These are phyloP conservation scores for Lithobates sylvaticus DNA, from an alignment of 2,797 vertebrate species.

Conservation along the genomic window DNA sequence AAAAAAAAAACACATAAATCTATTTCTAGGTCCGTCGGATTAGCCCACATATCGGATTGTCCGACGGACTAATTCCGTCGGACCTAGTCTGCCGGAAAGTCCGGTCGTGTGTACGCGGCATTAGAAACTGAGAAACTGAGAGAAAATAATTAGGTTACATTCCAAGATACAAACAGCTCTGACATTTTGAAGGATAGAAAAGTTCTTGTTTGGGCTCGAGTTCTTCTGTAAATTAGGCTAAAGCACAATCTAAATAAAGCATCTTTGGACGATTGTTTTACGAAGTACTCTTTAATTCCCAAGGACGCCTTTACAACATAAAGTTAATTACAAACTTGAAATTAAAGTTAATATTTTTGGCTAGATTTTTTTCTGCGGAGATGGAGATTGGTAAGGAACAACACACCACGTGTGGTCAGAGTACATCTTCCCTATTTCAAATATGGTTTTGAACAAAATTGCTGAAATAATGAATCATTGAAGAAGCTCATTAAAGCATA, in stretches of 20 bases:
- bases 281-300: not conserved
- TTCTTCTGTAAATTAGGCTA: not conserved
- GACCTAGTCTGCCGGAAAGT: too few species aligned
- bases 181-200: not conserved
- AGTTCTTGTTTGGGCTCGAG: not conserved
- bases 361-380: not conserved
- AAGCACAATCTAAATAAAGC: constrained; percentile 4
- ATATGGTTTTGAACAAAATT: constrained; percentile 70
- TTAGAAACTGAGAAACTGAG: too few species aligned
- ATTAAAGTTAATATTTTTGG: constrained; percentile 25
- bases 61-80: too few species aligned
- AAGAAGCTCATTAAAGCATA: constrained; percentile 81
- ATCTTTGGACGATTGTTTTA: constrained; percentile 1
- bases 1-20: too few species aligned
- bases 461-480: constrained; percentile 82
- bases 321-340: not conserved
- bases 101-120: too few species aligned
- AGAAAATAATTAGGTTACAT: too few species aligned
- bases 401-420: constrained; percentile 51
- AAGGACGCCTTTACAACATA: constrained; percentile 9
- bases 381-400: not conserved
- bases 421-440: constrained; percentile 59
- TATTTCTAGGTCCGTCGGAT: too few species aligned
- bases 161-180: too few species aligned
- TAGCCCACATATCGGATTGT: too few species aligned